These are phyloP conservation scores for Glyphotaelius pellucidus DNA, from an alignment of 2,888 invertebrate species.

Conservation along the genomic window DNA sequence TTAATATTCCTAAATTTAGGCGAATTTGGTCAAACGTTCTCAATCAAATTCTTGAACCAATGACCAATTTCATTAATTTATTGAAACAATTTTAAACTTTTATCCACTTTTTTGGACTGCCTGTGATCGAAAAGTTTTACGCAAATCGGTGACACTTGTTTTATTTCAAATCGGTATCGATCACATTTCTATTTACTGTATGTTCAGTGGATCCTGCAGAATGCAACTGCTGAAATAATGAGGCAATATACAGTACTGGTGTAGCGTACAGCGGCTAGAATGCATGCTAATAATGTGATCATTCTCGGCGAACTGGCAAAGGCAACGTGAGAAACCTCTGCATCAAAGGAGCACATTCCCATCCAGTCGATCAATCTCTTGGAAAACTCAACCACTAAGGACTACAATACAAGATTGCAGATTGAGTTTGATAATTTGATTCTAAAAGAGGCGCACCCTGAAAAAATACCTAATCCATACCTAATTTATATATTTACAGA, in stretches of 20 bases:
- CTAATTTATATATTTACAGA: too few species aligned
- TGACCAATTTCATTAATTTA: too few species aligned
- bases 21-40: too few species aligned
- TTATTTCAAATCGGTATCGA: not conserved
- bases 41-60: too few species aligned
- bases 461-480: too few species aligned
- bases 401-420: not conserved
- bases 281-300: constrained; percentile 14
- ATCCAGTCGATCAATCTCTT: not conserved
- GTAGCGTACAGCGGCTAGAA: not conserved
- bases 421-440: not conserved
- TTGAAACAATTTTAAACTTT: too few species aligned
- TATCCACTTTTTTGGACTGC: not conserved
- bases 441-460: not conserved
- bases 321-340: not conserved
- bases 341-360: not conserved
- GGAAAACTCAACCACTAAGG: not conserved
- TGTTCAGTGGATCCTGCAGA: not conserved
- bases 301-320: not conserved
- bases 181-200: not conserved
- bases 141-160: not conserved
- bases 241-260: not conserved
- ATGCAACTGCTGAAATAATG: not conserved
- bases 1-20: too few species aligned
- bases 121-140: too few species aligned